These are phyloP conservation scores for Tetranychus cinnabarinus DNA, from an alignment of 1,140 invertebrate species.

Conservation along the genomic window DNA sequence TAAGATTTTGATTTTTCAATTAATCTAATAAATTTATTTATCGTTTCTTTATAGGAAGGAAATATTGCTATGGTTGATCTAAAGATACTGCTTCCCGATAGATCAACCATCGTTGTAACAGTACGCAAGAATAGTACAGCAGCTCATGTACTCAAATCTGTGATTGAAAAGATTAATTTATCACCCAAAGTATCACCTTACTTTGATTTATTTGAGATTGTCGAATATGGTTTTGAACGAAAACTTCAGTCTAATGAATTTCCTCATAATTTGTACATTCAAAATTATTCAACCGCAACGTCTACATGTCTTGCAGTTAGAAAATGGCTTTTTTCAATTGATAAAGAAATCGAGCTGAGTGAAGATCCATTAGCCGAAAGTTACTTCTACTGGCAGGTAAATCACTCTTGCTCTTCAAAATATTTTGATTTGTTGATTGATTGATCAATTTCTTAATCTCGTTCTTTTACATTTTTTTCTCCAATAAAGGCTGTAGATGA, in stretches of 20 bases:
- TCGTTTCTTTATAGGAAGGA: slow-evolving; percentile 29
- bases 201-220: slow-evolving; percentile 94
- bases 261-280: slow-evolving; percentile 84
- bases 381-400: slow-evolving; percentile 48
- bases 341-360: slow-evolving; percentile 42
- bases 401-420: slow-evolving; percentile 11
- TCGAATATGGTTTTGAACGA: slow-evolving; percentile 86
- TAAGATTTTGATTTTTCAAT: neutral
- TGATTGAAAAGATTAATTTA: slow-evolving; percentile 63
- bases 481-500: slow-evolving; percentile 54
- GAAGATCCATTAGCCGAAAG: slow-evolving; percentile 32
- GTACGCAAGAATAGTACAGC: slow-evolving; percentile 74
- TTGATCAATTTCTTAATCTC: neutral
- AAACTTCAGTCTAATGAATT: slow-evolving; percentile 80
- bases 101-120: slow-evolving; percentile 67
- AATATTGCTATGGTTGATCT: slow-evolving; percentile 63
- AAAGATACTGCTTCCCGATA: slow-evolving; percentile 56
- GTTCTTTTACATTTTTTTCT: neutral
- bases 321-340: slow-evolving; percentile 75
- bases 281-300: slow-evolving; percentile 96
- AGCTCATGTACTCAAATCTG: slow-evolving; percentile 65
- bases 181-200: slow-evolving; percentile 54
- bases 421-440: neutral
- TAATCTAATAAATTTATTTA: neutral
- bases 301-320: slow-evolving; percentile 77